Conservation (phyloP, 1,140 invertebrate genomes). For the Drosophila varians region DNA sequence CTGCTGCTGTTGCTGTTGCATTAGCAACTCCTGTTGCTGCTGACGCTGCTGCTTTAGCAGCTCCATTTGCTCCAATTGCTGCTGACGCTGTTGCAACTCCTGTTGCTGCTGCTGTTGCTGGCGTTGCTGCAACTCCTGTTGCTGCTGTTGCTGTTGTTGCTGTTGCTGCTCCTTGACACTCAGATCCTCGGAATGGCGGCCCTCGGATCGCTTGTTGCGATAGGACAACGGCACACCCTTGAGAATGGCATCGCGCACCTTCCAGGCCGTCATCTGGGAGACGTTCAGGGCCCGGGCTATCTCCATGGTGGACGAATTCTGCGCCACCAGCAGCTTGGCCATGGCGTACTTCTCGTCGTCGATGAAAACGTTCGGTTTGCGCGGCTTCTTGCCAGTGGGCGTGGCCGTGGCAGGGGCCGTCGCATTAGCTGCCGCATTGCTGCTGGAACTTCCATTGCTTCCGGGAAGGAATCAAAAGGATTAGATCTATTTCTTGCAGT, state of each 20-base stretch:
- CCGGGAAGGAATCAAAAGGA: background rate
- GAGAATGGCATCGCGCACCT: conserved; percentile 77
- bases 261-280: conserved; percentile 83
- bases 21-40: conserved; percentile 41
- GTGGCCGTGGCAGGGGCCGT: conserved; percentile 16
- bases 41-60: conserved; percentile 34
- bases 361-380: conserved; percentile 82
- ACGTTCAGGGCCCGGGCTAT: conserved; percentile 76
- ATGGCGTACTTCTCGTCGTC: conserved; percentile 81
- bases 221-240: conserved; percentile 80
- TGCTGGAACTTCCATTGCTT: conserved; percentile 64
- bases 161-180: conserved; percentile 46
- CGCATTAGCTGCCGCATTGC: conserved; percentile 36
- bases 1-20: conserved; percentile 36
- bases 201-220: conserved; percentile 72
- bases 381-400: conserved; percentile 72
- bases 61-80: conserved; percentile 25
- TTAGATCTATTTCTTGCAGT: background rate
- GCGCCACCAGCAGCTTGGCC: conserved; percentile 77
- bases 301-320: conserved; percentile 81
- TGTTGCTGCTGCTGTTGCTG: conserved; percentile 45
- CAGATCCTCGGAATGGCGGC: conserved; percentile 29
- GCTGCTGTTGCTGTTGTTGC: conserved; percentile 38
- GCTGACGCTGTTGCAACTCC: conserved; percentile 34
- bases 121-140: conserved; percentile 35